These are phyloP conservation scores for Sinocyclocheilus anshuiensis DNA, from an alignment of 2,113 vertebrate genomes.

Conservation along the genomic window DNA sequence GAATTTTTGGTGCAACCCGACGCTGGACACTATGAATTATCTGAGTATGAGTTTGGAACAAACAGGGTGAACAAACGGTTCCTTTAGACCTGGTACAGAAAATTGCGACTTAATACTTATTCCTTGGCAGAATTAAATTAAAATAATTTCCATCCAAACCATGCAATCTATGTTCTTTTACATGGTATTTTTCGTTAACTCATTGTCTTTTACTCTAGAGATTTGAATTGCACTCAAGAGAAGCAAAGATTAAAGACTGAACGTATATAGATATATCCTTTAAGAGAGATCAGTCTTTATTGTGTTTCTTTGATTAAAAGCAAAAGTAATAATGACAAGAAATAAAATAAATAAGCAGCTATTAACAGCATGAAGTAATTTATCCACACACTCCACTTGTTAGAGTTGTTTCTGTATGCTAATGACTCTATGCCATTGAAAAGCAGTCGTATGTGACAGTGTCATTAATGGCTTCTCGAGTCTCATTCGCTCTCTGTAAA, in stretches of 20 bases:
- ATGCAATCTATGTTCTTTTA: not conserved
- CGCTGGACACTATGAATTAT: no score
- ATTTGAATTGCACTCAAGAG: no score
- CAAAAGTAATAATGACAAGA: not conserved
- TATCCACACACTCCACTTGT: slow-evolving; percentile 37
- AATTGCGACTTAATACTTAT: not conserved
- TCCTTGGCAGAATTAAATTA: not conserved
- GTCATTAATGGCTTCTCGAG: slow-evolving; percentile 64
- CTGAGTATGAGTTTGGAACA: not conserved
- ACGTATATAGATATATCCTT: not conserved
- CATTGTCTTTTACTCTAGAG: not conserved
- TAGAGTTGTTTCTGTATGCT: slow-evolving; percentile 46
- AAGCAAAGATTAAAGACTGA: not conserved
- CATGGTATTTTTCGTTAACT: not conserved
- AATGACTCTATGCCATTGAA: slow-evolving; percentile 61
- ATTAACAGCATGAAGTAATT: slow-evolving; percentile 50
- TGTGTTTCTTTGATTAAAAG: slow-evolving; percentile 1
- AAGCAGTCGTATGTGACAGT: slow-evolving; percentile 68
- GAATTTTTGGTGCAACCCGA: not conserved
- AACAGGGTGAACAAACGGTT: not conserved
- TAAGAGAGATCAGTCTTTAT: not conserved
- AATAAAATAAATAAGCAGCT: slow-evolving; percentile 20
- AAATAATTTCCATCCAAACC: not conserved
- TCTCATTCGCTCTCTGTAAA: not conserved
- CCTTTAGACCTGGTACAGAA: not conserved